These are phyloP conservation scores for Neomorphus geoffroyi DNA, from an alignment of 2,797 vertebrate genomes.

Conservation along the genomic window DNA sequence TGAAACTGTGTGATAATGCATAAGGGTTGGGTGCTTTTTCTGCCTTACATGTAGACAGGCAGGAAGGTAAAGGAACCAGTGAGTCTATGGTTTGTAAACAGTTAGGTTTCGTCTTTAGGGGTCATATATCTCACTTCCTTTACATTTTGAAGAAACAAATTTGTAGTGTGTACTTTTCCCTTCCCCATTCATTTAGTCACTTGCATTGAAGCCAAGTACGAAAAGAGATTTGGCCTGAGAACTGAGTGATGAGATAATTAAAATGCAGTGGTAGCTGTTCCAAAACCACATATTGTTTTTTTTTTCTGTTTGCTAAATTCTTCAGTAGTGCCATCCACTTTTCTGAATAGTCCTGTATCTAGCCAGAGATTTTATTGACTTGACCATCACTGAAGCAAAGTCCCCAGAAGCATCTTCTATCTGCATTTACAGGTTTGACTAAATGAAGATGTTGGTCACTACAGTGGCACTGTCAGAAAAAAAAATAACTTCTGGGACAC, in stretches of 20 bases:
- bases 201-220: background rate
- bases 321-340: background rate
- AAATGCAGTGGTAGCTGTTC: background rate
- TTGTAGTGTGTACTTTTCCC: accelerated
- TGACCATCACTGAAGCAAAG: background rate
- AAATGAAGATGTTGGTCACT: conserved; percentile 1
- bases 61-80: background rate
- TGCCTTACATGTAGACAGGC: conserved; percentile 11
- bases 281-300: background rate
- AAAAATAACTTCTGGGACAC: background rate
- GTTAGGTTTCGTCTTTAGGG: background rate
- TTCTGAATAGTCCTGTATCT: background rate
- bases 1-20: conserved; percentile 22
- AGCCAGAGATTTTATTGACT: background rate
- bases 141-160: background rate
- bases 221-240: background rate
- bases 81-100: conserved; percentile 15
- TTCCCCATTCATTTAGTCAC: background rate
- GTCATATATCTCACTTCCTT: background rate
- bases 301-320: background rate
- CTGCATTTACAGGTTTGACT: background rate
- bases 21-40: background rate
- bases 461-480: background rate
- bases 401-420: background rate
- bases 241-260: background rate